Evolutionary conservation across 2,888 invertebrate species (phyloP), one percentile per base, ranked within the genome.

Genomic region (Sturmia bella): DNA sequence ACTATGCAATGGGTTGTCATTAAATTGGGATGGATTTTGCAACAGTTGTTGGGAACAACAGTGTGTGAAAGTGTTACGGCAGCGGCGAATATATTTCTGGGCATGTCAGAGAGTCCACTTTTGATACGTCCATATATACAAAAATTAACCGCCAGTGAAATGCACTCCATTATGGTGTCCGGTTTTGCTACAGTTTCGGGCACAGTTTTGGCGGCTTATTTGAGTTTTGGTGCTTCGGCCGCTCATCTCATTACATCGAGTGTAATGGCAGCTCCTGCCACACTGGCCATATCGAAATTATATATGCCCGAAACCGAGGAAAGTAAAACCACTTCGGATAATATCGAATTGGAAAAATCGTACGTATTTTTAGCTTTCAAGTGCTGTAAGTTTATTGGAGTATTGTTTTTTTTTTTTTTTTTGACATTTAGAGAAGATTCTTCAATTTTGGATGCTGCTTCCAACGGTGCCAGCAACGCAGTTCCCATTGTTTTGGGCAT

Each of bases 171-270:
- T 13, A 96, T 99, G 96, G 94, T 96, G 0, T 96, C 97, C 0
- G 99, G 99, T 4, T 98, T 98, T 91, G 97, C 98, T 0, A 97
- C 98, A 0, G 98, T 99, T 9, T 98, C 98, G 45, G 97, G 96
- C 93, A 95, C 97, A 0, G 97, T 98, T 0, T 91, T 99, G 87
- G 98, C 98, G 0, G 97, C 98, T 0, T 99, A 98, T 89, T 96
- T 98, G 69, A 93, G 93, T 3, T 98, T 97, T 89, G 98, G 98
- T 0, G 97, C 98, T 0, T 93, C 95, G 61, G 94, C 99, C 0
- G 94, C 96, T 0, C 96, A 98, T 90, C 91, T 99, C 45, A 94
- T 99, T 83, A 97, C 98, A 0, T 97, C 99, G 0, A 96, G 97
- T 82, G 95, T 99, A 0, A 98, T 99, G 98, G 97, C 98, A 0